A percentile compares a stretch with the other conserved stretches of the same genome.
phyloP scores from a whole-genome alignment of 2,888 invertebrate genomes.

The Nomada ruficornis region DNA sequence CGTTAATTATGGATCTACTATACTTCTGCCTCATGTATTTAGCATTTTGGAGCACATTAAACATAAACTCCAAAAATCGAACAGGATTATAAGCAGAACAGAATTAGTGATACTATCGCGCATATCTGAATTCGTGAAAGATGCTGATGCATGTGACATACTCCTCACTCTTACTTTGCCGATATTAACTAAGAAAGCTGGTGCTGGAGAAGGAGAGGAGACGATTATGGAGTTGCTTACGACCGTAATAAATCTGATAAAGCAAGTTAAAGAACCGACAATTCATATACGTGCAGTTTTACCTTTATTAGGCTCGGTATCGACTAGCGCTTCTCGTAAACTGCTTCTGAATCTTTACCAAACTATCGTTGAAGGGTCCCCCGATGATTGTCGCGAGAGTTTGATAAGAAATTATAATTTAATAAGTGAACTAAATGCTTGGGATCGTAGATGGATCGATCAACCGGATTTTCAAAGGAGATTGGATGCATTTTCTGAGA shows the following conservation, averaged over 20 bases:
- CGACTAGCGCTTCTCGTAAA: slow-evolving; percentile 88
- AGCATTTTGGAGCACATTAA: slow-evolving; percentile 90
- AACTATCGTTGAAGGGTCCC: slow-evolving; percentile 86
- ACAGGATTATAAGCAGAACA: slow-evolving; percentile 87
- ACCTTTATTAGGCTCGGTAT: slow-evolving; percentile 89
- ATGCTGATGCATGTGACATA: slow-evolving; percentile 88
- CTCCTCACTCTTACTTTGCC: slow-evolving; percentile 90
- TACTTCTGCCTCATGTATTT: slow-evolving; percentile 90
- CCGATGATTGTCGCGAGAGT: slow-evolving; percentile 77
- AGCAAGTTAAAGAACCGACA: slow-evolving; percentile 88
- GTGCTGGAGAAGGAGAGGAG: slow-evolving; percentile 88
- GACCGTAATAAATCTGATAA: slow-evolving; percentile 91
- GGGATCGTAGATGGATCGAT: slow-evolving; percentile 94
- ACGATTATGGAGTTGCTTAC: slow-evolving; percentile 89
- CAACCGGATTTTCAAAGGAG: slow-evolving; percentile 96
- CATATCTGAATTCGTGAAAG: slow-evolving; percentile 90
- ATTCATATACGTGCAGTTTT: slow-evolving; percentile 89
- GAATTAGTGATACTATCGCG: slow-evolving; percentile 91
- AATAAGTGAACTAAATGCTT: slow-evolving; percentile 92
- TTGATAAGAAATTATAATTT: slow-evolving; percentile 86
- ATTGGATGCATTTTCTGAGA: slow-evolving; percentile 90
- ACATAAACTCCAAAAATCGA: slow-evolving; percentile 87
- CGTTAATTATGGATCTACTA: slow-evolving; percentile 90
- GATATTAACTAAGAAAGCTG: slow-evolving; percentile 88
- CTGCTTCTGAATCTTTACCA: slow-evolving; percentile 88